Percentiles rank a stretch among this genome's conserved stretches.
These are phyloP conservation scores for Caenorhabditis wallacei DNA, from an alignment of 2,888 invertebrate species.

Conservation along the genomic window DNA sequence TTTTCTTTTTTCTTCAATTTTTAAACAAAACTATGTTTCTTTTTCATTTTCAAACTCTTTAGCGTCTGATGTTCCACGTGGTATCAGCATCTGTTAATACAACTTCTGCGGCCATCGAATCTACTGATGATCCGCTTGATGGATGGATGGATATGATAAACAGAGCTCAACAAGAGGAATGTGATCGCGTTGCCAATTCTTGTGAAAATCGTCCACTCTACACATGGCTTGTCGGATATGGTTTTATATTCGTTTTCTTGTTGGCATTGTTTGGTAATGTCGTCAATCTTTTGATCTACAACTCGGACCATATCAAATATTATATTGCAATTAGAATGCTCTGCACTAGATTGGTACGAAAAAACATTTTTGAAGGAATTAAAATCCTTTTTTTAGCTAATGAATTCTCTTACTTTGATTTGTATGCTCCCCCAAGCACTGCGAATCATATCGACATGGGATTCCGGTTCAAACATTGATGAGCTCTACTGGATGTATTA, in stretches of 20 bases:
- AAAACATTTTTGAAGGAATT: background rate
- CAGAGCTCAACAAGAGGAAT: conserved; percentile 41
- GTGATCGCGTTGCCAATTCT: conserved; percentile 46
- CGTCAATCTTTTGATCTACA: conserved; percentile 80
- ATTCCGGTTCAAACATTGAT: conserved; percentile 70
- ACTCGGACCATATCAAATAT: conserved; percentile 80
- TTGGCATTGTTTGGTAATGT: conserved; percentile 80
- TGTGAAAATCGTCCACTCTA: conserved; percentile 77
- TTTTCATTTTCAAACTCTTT: conserved; percentile 1
- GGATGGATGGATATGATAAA: conserved; percentile 40
- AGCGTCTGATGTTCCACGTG: conserved; percentile 49
- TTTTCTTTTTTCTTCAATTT: background rate
- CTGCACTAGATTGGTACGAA: conserved; percentile 77
- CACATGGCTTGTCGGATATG: conserved; percentile 76
- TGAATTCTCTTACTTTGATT: conserved; percentile 79
- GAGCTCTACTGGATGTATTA: conserved; percentile 74
- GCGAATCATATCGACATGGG: conserved; percentile 74
- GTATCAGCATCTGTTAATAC: background rate
- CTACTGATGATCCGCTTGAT: conserved; percentile 20
- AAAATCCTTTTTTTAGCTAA: conserved; percentile 67
- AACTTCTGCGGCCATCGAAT: background rate
- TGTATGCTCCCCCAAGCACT: conserved; percentile 79
- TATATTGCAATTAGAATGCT: conserved; percentile 82
- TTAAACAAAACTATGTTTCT: background rate
- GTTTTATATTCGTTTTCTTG: conserved; percentile 78